A percentile compares a stretch with the other conserved stretches of the same genome.
Evolutionary conservation across 2,113 vertebrate genomes (phyloP).

Genomic region (Gasterosteus aculeatus): DNA sequence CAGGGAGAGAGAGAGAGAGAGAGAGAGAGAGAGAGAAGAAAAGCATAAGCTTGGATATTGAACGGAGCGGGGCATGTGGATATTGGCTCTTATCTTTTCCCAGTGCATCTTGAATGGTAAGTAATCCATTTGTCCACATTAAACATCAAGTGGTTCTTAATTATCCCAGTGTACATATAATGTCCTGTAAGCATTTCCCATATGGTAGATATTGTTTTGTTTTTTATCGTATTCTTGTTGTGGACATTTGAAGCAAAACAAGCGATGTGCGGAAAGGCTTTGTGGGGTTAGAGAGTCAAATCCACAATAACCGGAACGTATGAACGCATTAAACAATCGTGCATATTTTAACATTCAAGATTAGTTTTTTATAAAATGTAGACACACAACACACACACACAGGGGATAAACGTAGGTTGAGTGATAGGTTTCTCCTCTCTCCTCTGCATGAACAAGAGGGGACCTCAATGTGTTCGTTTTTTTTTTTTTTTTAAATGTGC

Average conservation of each 20-base stretch:
- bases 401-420: conserved; percentile 39
- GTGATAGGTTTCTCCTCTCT: conserved; percentile 54
- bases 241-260: conserved; percentile 29
- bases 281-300: conserved; percentile 15
- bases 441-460: conserved; percentile 41
- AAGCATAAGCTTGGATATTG: conserved; percentile 85
- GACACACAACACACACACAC: background rate
- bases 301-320: conserved; percentile 33
- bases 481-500: conserved; percentile 2
- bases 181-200: background rate
- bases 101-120: conserved; percentile 97
- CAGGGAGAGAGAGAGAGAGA: conserved; percentile 74
- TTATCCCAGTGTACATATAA: background rate
- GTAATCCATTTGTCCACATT: conserved; percentile 71
- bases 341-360: conserved; percentile 36
- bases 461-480: conserved; percentile 5
- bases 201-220: conserved; percentile 12
- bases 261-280: conserved; percentile 66
- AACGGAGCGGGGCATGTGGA: conserved; percentile 95
- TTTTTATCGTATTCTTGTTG: background rate
- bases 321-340: conserved; percentile 11
- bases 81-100: conserved; percentile 94
- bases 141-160: conserved; percentile 58
- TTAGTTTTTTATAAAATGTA: conserved; percentile 17
- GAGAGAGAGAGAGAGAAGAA: conserved; percentile 74